Percentiles rank a stretch among this genome's conserved stretches.
Evolutionary conservation across 92 coral and sea anemone species (phyloP).

Genomic region (Palythoa grandis): DNA sequence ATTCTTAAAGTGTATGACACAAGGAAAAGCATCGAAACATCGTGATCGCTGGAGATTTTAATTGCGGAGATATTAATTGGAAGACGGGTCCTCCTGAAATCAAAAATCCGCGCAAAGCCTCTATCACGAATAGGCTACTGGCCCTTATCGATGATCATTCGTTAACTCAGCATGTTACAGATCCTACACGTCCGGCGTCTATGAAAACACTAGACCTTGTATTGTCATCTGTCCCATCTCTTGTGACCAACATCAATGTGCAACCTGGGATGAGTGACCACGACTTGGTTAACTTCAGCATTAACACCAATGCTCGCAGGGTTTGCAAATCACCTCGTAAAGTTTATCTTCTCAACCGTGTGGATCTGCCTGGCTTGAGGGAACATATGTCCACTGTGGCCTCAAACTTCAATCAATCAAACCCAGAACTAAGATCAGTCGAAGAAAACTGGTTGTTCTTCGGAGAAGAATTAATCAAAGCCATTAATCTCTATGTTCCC

Average conservation of each 20-base stretch:
- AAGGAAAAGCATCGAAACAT: neutral
- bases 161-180: too few relatives aligned
- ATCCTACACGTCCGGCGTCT: neutral
- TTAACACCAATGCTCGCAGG: neutral
- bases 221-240: neutral
- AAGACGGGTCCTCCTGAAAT: neutral
- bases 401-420: too few relatives aligned
- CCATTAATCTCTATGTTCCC: too few relatives aligned
- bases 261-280: slow-evolving; percentile 20
- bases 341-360: too few relatives aligned
- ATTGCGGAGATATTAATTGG: neutral
- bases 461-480: too few relatives aligned
- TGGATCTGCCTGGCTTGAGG: slow-evolving; percentile 17
- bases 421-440: too few relatives aligned
- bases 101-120: neutral
- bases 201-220: slow-evolving; percentile 12
- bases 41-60: too few relatives aligned
- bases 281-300: neutral
- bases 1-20: neutral
- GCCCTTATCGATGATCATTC: neutral
- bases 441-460: too few relatives aligned
- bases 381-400: slow-evolving; percentile 23
- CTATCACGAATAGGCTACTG: neutral
- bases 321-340: neutral
- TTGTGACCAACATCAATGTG: neutral